Evolutionary conservation across 2,888 invertebrate species (phyloP).

Genomic region (Tryphoninae sp.): DNA sequence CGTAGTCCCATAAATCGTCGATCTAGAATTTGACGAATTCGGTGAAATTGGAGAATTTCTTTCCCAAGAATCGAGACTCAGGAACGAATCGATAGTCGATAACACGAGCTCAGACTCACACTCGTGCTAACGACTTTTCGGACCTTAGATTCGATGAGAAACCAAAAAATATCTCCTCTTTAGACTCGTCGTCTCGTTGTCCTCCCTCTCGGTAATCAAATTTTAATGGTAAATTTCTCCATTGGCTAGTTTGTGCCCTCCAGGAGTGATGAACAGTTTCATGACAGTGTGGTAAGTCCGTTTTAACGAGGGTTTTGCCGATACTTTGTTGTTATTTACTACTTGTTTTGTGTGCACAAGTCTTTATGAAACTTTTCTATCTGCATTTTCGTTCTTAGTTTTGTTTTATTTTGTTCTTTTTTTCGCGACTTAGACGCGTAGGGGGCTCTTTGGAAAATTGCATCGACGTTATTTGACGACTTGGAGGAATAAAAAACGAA

Average conservation of each 20-base stretch:
- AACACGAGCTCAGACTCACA: too few relatives aligned
- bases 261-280: conserved; percentile 94
- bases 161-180: conserved; percentile 43
- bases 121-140: too few relatives aligned
- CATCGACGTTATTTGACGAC: neutral
- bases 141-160: neutral
- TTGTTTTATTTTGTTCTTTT: conserved; percentile 75
- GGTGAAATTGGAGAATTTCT: conserved; percentile 10
- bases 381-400: conserved; percentile 65
- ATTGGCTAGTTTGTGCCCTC: conserved; percentile 91
- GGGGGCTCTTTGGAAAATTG: conserved; percentile 45
- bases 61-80: conserved; percentile 31
- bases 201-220: conserved; percentile 64
- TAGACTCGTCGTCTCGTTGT: conserved; percentile 51
- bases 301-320: conserved; percentile 74
- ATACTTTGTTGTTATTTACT: conserved; percentile 71
- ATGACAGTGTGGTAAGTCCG: conserved; percentile 92
- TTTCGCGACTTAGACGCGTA: conserved; percentile 56
- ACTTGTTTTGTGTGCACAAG: conserved; percentile 81
- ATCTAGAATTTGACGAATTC: conserved; percentile 45
- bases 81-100: conserved; percentile 5
- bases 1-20: conserved; percentile 47
- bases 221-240: conserved; percentile 82
- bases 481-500: neutral
- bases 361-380: conserved; percentile 73